Evolutionary conservation across 2,888 invertebrate genomes (phyloP).

Genomic region (Athalia cordata): DNA sequence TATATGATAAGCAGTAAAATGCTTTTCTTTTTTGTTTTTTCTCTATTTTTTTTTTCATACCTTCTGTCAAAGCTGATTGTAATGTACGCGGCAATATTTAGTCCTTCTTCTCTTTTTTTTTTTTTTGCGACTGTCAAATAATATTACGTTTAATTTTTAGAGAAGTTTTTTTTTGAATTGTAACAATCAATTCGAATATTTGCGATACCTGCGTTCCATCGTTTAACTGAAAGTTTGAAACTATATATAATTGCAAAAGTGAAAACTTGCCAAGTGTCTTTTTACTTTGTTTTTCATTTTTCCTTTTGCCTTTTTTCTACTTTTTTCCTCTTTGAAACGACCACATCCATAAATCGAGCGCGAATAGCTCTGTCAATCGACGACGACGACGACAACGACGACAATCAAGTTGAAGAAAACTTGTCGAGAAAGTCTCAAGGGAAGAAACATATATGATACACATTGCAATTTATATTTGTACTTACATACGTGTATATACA

Average conservation of each 20-base stretch:
- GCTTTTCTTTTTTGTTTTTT: not conserved
- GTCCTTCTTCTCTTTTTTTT: no score
- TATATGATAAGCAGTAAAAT: not conserved
- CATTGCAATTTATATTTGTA: not conserved
- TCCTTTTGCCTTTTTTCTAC: no score
- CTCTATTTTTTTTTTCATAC: not conserved
- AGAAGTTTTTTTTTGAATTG: no score
- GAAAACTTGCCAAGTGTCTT: conserved; percentile 15
- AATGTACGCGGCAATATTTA: no score
- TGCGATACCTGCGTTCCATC: no score
- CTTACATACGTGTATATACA: not conserved
- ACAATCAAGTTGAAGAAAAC: not conserved
- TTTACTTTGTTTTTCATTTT: no score
- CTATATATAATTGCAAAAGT: conserved; percentile 12
- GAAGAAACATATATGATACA: not conserved
- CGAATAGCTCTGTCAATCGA: not conserved
- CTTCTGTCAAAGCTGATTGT: no score
- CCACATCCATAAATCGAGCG: not conserved
- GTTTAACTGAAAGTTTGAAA: not conserved
- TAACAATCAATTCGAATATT: no score
- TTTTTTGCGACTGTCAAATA: no score
- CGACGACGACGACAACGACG: no score
- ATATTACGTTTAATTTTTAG: no score
- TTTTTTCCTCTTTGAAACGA: no score
- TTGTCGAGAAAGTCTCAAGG: conserved; percentile 15